phyloP scores from a whole-genome alignment of 1,140 invertebrate genomes.

The Trichonephila inaurata region DNA sequence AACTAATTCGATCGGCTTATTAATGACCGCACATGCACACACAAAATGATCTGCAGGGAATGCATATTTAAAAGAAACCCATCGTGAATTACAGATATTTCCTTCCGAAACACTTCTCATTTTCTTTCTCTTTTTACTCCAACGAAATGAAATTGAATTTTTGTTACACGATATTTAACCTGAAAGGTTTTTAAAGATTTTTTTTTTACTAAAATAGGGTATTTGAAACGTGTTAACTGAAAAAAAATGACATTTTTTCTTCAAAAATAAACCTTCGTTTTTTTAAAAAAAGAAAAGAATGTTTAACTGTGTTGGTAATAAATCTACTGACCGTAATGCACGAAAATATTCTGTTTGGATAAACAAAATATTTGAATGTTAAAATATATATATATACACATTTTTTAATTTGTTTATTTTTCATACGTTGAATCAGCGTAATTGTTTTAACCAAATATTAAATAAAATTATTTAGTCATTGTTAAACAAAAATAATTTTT shows the following conservation, averaged over 20 bases:
- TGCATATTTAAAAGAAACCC: conserved; percentile 37
- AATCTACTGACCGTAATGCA: background rate
- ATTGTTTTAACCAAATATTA: too few species aligned
- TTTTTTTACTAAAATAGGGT: too few species aligned
- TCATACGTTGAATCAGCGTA: too few species aligned
- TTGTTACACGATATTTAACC: background rate
- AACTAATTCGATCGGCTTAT: conserved; percentile 28
- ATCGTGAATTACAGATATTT: conserved; percentile 1
- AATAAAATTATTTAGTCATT: too few species aligned
- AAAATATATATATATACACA: background rate
- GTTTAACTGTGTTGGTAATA: too few species aligned
- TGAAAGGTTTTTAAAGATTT: background rate
- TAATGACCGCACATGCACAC: conserved; percentile 16
- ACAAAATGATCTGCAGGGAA: background rate
- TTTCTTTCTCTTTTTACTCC: background rate
- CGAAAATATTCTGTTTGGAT: background rate
- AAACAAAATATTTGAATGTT: background rate
- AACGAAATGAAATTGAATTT: conserved; percentile 50
- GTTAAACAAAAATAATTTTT: too few species aligned
- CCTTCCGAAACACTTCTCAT: conserved; percentile 15
- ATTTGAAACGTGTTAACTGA: background rate
- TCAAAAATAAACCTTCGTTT: background rate
- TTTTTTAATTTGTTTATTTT: too few species aligned
- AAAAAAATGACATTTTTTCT: background rate
- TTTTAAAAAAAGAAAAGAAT: too few species aligned